A percentile compares a stretch with the other conserved stretches of the same genome.
phyloP scores from a whole-genome alignment of 1,140 invertebrate genomes.

The Planococcus citri region DNA sequence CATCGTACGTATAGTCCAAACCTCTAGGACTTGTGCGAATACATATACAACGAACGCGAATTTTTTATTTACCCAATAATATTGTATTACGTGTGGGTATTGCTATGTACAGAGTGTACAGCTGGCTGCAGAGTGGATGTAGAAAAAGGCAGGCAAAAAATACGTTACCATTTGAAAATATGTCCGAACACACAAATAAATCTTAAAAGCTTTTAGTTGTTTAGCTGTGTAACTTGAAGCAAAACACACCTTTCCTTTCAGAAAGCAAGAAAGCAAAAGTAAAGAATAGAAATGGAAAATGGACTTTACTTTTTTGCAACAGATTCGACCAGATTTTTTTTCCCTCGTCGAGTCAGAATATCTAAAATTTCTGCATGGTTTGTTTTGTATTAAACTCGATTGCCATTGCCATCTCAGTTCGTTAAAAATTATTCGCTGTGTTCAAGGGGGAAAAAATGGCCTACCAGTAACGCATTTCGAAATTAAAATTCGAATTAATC shows the following conservation, averaged over 20 bases:
- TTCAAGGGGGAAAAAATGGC: not conserved
- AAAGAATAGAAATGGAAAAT: not conserved
- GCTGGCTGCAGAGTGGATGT: too few relatives aligned
- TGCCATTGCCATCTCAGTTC: too few relatives aligned
- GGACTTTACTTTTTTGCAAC: not conserved
- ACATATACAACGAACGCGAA: too few relatives aligned
- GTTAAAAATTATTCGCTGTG: not conserved
- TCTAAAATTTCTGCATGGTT: not conserved
- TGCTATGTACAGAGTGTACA: too few relatives aligned
- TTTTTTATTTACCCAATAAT: not conserved
- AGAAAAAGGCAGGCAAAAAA: too few relatives aligned
- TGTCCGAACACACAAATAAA: not conserved
- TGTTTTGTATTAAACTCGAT: not conserved
- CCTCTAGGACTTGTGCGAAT: too few relatives aligned
- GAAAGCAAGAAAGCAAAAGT: not conserved
- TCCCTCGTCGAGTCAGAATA: not conserved
- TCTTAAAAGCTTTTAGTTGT: slow-evolving; percentile 7
- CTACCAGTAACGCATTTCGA: not conserved
- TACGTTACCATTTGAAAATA: not conserved
- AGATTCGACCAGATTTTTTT: not conserved
- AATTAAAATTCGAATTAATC: not conserved
- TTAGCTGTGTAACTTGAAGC: not conserved
- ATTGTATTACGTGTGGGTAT: not conserved
- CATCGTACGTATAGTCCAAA: too few relatives aligned
- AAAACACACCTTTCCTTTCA: not conserved